Evolutionary conservation across 1,140 invertebrate genomes (phyloP).

Genomic region (Rhynchophorus ferrugineus): DNA sequence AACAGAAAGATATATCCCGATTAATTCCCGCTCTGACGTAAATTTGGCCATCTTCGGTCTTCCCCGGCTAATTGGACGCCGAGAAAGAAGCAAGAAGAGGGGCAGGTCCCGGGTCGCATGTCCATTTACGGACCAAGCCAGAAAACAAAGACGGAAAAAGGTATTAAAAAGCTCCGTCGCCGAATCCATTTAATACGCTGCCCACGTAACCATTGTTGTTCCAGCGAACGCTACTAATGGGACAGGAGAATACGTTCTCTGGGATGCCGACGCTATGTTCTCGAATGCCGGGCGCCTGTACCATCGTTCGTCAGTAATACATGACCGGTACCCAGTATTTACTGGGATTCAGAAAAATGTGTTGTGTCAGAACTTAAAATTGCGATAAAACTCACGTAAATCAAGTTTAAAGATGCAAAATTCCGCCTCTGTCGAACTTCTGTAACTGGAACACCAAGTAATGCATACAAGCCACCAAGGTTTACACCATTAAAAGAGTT

Average conservation of each 20-base stretch:
- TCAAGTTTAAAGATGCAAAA: no score
- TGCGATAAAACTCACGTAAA: no score
- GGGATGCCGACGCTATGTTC: not conserved
- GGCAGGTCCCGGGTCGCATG: not conserved
- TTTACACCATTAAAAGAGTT: no score
- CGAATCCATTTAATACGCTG: not conserved
- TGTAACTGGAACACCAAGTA: no score
- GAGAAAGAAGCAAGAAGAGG: no score
- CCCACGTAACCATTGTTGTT: not conserved
- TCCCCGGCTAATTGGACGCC: not conserved
- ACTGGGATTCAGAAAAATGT: no score
- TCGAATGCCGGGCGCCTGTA: no score
- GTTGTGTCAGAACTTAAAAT: no score
- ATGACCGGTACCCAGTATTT: no score
- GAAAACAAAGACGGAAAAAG: not conserved
- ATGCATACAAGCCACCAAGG: no score
- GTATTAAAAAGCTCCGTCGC: not conserved
- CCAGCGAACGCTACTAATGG: not conserved
- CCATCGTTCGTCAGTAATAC: no score
- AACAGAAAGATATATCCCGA: conserved; percentile 28
- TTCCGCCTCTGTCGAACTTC: no score
- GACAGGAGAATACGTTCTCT: not conserved
- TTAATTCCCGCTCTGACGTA: not conserved
- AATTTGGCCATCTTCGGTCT: not conserved
- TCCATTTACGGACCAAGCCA: not conserved